A percentile compares a stretch with the other conserved stretches of the same genome.
Evolutionary conservation across 2,888 invertebrate genomes (phyloP).

Genomic region (Piscicola geometra): DNA sequence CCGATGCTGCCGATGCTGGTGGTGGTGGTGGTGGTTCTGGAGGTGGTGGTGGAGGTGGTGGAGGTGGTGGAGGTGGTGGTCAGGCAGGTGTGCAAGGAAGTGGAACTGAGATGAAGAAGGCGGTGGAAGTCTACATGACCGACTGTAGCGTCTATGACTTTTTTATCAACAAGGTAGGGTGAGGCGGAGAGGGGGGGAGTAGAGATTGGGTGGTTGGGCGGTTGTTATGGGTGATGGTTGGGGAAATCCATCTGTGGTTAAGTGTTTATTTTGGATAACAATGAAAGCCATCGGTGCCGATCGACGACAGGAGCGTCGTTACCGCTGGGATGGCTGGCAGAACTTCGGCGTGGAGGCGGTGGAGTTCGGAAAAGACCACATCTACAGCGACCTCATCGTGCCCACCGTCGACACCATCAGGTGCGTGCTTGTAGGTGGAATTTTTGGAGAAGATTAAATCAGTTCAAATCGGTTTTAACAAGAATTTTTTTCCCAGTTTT

Average conservation of each 20-base stretch:
- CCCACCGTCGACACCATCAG: constrained; percentile 85
- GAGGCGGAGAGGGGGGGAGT: too few relatives aligned
- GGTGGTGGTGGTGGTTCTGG: too few relatives aligned
- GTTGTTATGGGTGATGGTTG: too few relatives aligned
- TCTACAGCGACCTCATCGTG: constrained; percentile 89
- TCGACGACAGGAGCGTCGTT: constrained; percentile 56
- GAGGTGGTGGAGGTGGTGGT: too few relatives aligned
- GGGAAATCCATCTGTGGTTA: too few relatives aligned
- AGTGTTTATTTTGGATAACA: too few relatives aligned
- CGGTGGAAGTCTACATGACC: not conserved
- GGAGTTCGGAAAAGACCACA: constrained; percentile 65
- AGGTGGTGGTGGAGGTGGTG: too few relatives aligned
- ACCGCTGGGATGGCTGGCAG: constrained; percentile 89
- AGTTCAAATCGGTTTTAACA: not conserved
- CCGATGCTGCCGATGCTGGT: too few relatives aligned
- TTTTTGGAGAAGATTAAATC: not conserved
- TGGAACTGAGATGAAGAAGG: too few relatives aligned
- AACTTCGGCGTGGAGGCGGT: constrained; percentile 68
- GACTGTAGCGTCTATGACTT: not conserved
- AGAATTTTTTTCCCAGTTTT: not conserved
- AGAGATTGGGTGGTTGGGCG: too few relatives aligned
- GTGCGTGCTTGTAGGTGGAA: constrained; percentile 61
- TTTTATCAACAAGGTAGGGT: not conserved
- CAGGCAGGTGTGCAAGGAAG: too few relatives aligned
- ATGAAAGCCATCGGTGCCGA: too few relatives aligned